phyloP scores from a whole-genome alignment of 2,113 vertebrate genomes.

The Erpornis zantholeuca region DNA sequence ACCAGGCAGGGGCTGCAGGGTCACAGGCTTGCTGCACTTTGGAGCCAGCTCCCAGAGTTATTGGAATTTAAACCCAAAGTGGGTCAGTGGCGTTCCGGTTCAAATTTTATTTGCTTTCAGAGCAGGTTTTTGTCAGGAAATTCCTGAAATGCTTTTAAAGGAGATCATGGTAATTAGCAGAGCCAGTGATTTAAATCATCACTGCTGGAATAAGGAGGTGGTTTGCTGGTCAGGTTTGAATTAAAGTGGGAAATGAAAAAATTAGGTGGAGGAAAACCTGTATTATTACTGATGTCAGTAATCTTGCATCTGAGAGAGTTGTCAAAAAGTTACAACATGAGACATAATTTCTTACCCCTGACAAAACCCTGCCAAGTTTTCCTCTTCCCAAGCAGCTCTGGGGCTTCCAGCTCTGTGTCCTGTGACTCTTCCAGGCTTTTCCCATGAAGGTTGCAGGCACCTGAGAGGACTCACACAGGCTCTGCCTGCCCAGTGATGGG shows the following conservation, averaged over 20 bases:
- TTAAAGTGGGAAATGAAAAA: not conserved
- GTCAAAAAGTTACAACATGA: not conserved
- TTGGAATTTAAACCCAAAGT: not conserved
- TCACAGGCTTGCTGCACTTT: not conserved
- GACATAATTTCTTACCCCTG: not conserved
- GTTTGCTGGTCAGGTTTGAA: not conserved
- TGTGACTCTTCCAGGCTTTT: fast-evolving
- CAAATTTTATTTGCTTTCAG: not conserved
- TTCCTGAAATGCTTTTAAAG: not conserved
- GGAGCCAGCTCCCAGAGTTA: not conserved
- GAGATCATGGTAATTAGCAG: not conserved
- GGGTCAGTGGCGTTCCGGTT: not conserved
- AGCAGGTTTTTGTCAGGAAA: not conserved
- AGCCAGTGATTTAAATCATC: not conserved
- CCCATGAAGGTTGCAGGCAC: fast-evolving
- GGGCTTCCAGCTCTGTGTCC: not conserved
- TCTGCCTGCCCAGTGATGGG: not conserved
- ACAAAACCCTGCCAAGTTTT: not conserved
- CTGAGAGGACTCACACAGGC: fast-evolving
- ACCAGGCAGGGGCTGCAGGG: not conserved
- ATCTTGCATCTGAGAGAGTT: not conserved
- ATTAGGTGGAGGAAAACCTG: not conserved
- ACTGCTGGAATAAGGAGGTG: not conserved
- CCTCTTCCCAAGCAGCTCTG: not conserved
- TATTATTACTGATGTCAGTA: not conserved